Conservation (phyloP, 2,888 invertebrate genomes). For the Caenorhabditis sp. region DNA sequence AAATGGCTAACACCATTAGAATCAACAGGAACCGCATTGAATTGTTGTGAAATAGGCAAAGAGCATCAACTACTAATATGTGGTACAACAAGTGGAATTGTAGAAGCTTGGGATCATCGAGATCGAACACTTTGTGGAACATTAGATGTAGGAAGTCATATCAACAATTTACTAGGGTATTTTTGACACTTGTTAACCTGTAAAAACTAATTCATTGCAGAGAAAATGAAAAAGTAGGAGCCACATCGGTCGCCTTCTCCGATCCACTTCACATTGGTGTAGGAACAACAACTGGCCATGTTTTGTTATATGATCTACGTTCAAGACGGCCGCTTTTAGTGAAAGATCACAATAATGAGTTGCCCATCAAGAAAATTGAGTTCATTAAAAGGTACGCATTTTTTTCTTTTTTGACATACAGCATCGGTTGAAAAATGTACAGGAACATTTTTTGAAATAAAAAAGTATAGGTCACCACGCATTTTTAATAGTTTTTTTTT, state of each 20-base stretch:
- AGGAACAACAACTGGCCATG: conserved; percentile 91
- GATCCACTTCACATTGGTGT: conserved; percentile 79
- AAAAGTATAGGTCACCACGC: no score
- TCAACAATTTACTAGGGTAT: conserved; percentile 39
- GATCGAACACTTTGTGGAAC: conserved; percentile 80
- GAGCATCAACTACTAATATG: conserved; percentile 83
- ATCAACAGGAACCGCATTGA: conserved; percentile 77
- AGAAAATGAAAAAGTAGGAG: conserved; percentile 70
- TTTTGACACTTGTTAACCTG: background rate
- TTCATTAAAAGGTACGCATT: conserved; percentile 75
- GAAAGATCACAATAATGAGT: conserved; percentile 93
- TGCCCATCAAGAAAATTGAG: conserved; percentile 86
- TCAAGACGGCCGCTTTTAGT: conserved; percentile 85
- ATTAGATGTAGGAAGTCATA: conserved; percentile 81
- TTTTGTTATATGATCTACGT: conserved; percentile 89
- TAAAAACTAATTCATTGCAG: conserved; percentile 6
- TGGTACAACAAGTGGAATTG: conserved; percentile 77
- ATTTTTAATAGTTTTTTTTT: no score
- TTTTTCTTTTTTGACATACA: background rate
- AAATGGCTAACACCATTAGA: conserved; percentile 87
- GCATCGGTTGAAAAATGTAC: no score
- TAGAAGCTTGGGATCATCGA: conserved; percentile 97
- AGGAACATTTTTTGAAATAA: no score
- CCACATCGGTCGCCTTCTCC: conserved; percentile 78
- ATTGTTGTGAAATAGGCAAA: conserved; percentile 86